phyloP scores from a whole-genome alignment of 2,888 invertebrate genomes.

The Acronicta aceris region DNA sequence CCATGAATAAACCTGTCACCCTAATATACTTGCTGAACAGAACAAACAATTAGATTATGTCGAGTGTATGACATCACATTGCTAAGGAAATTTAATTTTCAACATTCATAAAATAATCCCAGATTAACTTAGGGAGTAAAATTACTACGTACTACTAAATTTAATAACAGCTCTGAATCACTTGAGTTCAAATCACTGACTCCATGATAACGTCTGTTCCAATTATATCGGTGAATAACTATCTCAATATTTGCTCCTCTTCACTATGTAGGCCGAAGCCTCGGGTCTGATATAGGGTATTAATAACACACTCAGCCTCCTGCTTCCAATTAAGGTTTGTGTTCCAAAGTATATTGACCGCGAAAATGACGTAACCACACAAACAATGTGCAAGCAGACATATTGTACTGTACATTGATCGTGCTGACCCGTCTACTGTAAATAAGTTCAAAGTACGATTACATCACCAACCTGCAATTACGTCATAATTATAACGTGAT shows the following conservation, averaged over 20 bases:
- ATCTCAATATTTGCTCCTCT: constrained; percentile 9
- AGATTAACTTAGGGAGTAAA: no score
- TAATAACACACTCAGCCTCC: constrained; percentile 15
- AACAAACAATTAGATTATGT: constrained; percentile 20
- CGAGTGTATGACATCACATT: constrained; percentile 11
- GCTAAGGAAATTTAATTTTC: no score
- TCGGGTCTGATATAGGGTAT: constrained; percentile 13
- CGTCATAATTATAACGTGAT: constrained; percentile 15
- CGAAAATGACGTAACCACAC: constrained; percentile 18
- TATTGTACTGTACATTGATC: constrained; percentile 15
- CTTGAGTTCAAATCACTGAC: not conserved
- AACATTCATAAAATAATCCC: no score
- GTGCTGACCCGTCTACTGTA: not conserved
- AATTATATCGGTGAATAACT: constrained; percentile 26
- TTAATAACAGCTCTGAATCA: no score
- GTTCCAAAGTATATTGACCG: constrained; percentile 26
- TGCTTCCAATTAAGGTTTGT: constrained; percentile 26
- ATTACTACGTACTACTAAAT: no score
- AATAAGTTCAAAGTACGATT: constrained; percentile 19
- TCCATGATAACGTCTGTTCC: not conserved
- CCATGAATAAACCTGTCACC: constrained; percentile 15
- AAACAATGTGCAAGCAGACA: constrained; percentile 5
- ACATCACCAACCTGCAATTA: constrained; percentile 14
- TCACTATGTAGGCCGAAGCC: constrained; percentile 13
- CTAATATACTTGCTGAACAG: constrained; percentile 5